phyloP scores from a whole-genome alignment of 1,140 invertebrate species.

The Eciton burchellii region DNA sequence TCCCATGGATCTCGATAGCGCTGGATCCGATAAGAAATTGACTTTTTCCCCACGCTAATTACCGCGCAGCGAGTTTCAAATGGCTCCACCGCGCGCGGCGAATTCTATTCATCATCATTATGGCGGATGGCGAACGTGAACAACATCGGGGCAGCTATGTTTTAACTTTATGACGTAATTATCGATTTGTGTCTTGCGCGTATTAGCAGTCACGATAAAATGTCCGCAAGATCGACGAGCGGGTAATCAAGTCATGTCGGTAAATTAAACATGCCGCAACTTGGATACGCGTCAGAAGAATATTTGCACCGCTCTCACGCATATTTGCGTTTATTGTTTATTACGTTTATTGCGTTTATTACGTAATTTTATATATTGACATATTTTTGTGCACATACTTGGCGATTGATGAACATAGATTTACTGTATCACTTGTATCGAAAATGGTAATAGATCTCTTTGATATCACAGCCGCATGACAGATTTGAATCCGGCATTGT shows the following conservation, averaged over 20 bases:
- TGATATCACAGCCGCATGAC: neutral
- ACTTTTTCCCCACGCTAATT: conserved; percentile 26
- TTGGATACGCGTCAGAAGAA: too few relatives aligned
- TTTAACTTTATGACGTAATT: conserved; percentile 2
- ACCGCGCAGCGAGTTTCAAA: conserved; percentile 25
- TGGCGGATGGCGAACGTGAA: neutral
- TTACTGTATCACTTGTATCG: neutral
- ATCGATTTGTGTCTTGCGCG: neutral
- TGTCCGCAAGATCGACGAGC: neutral
- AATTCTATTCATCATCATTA: neutral
- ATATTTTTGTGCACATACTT: too few relatives aligned
- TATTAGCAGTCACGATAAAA: neutral
- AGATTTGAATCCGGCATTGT: conserved; percentile 11
- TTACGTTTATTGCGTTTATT: too few relatives aligned
- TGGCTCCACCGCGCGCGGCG: neutral
- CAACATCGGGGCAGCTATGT: neutral
- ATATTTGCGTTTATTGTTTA: too few relatives aligned
- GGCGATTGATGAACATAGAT: too few relatives aligned
- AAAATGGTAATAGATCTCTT: neutral
- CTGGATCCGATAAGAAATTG: conserved; percentile 1
- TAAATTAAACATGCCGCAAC: neutral
- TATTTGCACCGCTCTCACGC: too few relatives aligned
- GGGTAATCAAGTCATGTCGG: neutral
- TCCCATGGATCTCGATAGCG: neutral
- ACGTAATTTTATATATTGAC: too few relatives aligned